A percentile compares a stretch with the other conserved stretches of the same genome.
Conservation (phyloP, 2,888 invertebrate genomes). For the Nomada flava region DNA sequence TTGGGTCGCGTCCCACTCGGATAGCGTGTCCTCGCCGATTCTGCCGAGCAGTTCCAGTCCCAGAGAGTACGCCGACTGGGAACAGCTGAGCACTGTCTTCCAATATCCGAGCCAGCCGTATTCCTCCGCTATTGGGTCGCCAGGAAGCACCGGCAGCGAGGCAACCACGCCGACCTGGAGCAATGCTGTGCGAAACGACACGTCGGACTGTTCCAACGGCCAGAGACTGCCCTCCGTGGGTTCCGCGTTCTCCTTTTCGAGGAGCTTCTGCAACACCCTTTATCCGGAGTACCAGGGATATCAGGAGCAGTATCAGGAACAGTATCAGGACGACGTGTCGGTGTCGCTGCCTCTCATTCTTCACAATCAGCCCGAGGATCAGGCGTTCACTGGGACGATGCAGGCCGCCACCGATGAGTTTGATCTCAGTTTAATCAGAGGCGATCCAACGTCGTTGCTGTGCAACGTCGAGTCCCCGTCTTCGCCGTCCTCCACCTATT, state of each 20-base stretch:
- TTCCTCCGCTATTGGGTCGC: conserved; percentile 64
- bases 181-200: conserved; percentile 43
- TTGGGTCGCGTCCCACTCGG: conserved; percentile 71
- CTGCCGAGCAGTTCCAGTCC: conserved; percentile 60
- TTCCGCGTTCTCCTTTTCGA: conserved; percentile 80
- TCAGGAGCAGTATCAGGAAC: conserved; percentile 66
- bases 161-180: conserved; percentile 75
- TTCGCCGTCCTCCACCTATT: conserved; percentile 66
- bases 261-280: conserved; percentile 70
- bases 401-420: conserved; percentile 78
- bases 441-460: conserved; percentile 78
- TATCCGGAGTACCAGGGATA: conserved; percentile 64
- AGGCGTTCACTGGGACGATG: conserved; percentile 50
- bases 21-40: conserved; percentile 62
- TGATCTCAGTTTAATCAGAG: conserved; percentile 81
- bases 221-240: conserved; percentile 76
- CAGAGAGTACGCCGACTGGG: conserved; percentile 74
- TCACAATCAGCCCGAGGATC: conserved; percentile 49
- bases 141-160: conserved; percentile 76
- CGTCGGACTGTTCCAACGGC: conserved; percentile 30
- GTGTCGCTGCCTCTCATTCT: conserved; percentile 50
- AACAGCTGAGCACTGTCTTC: conserved; percentile 74
- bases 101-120: conserved; percentile 72
- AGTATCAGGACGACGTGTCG: conserved; percentile 52
- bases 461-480: conserved; percentile 53